These are phyloP conservation scores for Trichomycterus rosablanca DNA, from an alignment of 2,113 vertebrate species.

Conservation along the genomic window DNA sequence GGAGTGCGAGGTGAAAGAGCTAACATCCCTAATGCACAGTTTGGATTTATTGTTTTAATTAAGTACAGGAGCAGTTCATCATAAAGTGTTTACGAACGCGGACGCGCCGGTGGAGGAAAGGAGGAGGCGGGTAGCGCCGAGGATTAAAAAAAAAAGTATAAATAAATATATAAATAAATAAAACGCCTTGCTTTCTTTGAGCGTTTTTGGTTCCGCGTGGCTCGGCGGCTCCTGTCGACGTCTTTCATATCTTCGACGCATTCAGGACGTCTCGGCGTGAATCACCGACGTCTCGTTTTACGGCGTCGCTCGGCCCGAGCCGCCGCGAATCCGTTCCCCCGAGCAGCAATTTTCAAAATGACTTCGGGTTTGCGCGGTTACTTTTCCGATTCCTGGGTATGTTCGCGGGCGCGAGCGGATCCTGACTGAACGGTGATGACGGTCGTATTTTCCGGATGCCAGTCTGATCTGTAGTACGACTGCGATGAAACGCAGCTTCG, in stretches of 20 bases:
- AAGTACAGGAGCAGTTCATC: constrained; percentile 84
- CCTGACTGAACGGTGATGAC: constrained; percentile 29
- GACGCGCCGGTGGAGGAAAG: constrained; percentile 75
- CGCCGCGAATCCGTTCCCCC: constrained; percentile 3
- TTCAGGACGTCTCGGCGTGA: constrained; percentile 40
- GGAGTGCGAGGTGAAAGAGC: constrained; percentile 13
- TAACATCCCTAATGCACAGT: constrained; percentile 72
- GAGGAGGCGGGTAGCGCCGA: constrained; percentile 23
- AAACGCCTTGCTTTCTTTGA: constrained; percentile 72
- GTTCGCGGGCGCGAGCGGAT: constrained; percentile 12
- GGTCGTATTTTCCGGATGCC: constrained; percentile 27
- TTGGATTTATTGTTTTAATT: constrained; percentile 95
- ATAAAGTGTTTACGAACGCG: constrained; percentile 84
- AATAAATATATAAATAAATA: too few relatives aligned
- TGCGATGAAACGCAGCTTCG: too few relatives aligned
- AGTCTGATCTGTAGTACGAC: too few relatives aligned
- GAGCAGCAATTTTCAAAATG: constrained; percentile 37
- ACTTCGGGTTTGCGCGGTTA: constrained; percentile 39
- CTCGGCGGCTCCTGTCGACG: constrained; percentile 84
- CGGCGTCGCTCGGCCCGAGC: constrained; percentile 10
- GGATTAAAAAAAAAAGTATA: too few relatives aligned
- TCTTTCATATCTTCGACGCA: constrained; percentile 77
- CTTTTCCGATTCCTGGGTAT: constrained; percentile 39
- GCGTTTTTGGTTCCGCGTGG: constrained; percentile 81
- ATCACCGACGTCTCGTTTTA: constrained; percentile 40